These are phyloP conservation scores for Ceriagrion tenellum DNA, from an alignment of 2,888 invertebrate genomes.

Conservation along the genomic window DNA sequence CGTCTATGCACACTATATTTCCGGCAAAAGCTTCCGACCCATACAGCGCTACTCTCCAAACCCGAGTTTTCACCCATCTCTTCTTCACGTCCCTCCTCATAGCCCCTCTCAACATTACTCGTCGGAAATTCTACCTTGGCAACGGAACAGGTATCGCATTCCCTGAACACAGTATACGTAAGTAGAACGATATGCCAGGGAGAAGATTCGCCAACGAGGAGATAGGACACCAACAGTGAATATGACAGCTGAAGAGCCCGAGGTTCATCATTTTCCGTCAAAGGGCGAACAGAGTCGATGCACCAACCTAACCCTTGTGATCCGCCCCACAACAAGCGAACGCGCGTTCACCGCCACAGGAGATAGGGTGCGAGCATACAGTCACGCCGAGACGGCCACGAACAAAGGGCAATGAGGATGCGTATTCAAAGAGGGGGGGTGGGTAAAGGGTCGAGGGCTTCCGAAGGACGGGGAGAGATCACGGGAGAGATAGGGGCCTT, in stretches of 20 bases:
- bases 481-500: not conserved
- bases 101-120: too few species aligned
- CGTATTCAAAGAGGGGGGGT: not conserved
- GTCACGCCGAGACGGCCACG: conserved; percentile 28
- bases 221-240: not conserved
- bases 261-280: not conserved
- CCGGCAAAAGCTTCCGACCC: too few species aligned
- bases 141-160: too few species aligned
- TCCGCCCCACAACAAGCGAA: not conserved
- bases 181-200: not conserved
- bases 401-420: conserved; percentile 30
- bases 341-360: not conserved
- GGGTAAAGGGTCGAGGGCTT: not conserved
- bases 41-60: too few species aligned
- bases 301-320: not conserved
- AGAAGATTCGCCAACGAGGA: not conserved
- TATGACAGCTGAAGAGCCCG: not conserved
- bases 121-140: too few species aligned
- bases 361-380: conserved; percentile 10
- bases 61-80: too few species aligned
- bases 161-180: not conserved
- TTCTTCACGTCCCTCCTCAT: too few species aligned
- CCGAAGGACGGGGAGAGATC: conserved; percentile 20
- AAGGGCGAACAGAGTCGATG: not conserved
- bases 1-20: too few species aligned